A percentile compares a stretch with the other conserved stretches of the same genome.
These are phyloP conservation scores for Onchidella celtica DNA, from an alignment of 2,888 invertebrate species.

Conservation along the genomic window DNA sequence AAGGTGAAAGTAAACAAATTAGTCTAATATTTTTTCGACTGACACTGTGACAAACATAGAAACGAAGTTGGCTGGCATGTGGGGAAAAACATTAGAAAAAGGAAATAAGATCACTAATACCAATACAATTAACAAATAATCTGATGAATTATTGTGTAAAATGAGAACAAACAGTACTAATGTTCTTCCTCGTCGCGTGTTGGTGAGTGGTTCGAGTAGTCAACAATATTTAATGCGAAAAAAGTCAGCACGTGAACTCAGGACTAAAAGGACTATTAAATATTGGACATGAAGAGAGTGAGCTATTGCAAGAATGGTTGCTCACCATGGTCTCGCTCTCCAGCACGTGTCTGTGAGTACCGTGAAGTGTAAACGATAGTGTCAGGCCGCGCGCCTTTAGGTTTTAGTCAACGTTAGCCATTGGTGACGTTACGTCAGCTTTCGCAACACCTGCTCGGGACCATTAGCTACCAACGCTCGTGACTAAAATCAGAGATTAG, in stretches of 20 bases:
- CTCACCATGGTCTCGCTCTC: background rate
- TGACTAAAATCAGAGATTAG: constrained; percentile 24
- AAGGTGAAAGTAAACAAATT: too few species aligned
- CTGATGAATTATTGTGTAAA: background rate
- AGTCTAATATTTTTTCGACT: too few species aligned
- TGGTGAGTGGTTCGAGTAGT: background rate
- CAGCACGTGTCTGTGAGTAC: background rate
- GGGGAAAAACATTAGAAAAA: background rate
- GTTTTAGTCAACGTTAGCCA: background rate
- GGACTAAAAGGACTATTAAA: background rate
- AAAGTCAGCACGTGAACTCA: background rate
- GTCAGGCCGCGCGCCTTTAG: constrained; percentile 13
- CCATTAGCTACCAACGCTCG: constrained; percentile 7
- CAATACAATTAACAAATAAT: background rate
- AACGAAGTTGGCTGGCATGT: background rate
- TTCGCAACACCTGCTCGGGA: constrained; percentile 24
- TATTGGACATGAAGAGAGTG: background rate
- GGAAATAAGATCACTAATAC: background rate
- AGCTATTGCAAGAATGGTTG: background rate
- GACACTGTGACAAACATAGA: background rate
- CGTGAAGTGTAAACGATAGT: constrained; percentile 30
- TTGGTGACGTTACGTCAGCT: constrained; percentile 19
- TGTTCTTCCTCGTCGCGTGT: background rate
- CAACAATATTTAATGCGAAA: background rate
- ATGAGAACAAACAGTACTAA: constrained; percentile 19